Percentiles rank a stretch among this genome's conserved stretches.
These are phyloP conservation scores for Octopus bimaculoides DNA, from an alignment of 1,140 invertebrate species.

Conservation along the genomic window DNA sequence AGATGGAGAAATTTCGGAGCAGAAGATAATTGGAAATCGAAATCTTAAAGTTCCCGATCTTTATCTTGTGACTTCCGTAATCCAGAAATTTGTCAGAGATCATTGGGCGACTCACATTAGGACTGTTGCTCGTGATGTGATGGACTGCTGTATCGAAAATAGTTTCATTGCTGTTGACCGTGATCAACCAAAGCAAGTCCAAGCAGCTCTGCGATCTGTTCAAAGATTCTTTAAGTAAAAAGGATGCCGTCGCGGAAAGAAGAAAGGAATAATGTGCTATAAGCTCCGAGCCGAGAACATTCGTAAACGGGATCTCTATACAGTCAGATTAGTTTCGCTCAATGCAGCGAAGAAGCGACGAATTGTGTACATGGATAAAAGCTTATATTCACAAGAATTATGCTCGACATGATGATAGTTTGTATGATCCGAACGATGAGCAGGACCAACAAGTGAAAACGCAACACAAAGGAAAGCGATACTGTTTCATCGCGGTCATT, in stretches of 20 bases:
- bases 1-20: background rate
- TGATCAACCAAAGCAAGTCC: background rate
- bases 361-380: background rate
- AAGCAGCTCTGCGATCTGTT: background rate
- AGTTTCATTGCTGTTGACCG: background rate
- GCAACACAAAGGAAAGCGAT: background rate
- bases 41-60: background rate
- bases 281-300: background rate
- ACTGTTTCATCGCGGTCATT: background rate
- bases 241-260: background rate
- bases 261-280: background rate
- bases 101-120: background rate
- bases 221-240: background rate
- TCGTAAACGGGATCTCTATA: background rate
- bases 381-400: background rate
- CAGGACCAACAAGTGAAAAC: conserved; percentile 1
- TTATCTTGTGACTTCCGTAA: background rate
- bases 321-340: background rate
- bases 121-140: background rate
- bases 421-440: background rate
- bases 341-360: background rate
- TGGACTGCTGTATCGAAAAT: background rate
- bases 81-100: conserved; percentile 1
- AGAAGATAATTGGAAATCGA: background rate
- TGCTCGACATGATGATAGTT: background rate